Evolutionary conservation across 1,140 invertebrate species (phyloP), one percentile per base, ranked within the genome.

Genomic region (Bombus balteatus): DNA sequence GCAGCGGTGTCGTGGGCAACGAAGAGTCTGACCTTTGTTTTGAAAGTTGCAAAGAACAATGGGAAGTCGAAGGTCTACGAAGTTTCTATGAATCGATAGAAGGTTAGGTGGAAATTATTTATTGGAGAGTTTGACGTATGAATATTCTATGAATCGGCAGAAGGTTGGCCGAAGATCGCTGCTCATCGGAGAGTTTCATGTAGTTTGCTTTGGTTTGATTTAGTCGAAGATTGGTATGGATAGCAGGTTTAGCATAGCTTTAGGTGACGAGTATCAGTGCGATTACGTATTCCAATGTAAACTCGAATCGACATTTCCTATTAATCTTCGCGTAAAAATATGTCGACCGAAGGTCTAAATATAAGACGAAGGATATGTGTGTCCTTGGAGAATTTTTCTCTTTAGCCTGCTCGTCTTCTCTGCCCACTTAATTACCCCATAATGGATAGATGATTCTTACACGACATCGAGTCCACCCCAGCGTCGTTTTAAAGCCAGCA

Each of bases 401-500:
- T 82, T 43, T 34, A 32, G 6, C 37, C 53, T 80, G 10, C 15
- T 47, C 22, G 47, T 70, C 28, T 34, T 37, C 47, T 47, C 25
- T 41, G 76, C 41, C 1, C 77, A 65, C 62, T 62, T 87, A 87
- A 87, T 87, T 87, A 80, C 86, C 53, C 39, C 72, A 76, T 87
- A 87, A 87, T 77, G 81, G 86, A 47, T 75, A 80, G 65, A 76
- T 34, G 86, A 85, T 87, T 87, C 83, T 85, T 81, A 71, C 39
- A 25, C 70, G 70, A 81, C 83, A 28, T 22, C 53, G 37, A 22
- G 75, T 68, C 86, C 72, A 89, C 91, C 86, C 91, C 43, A 72
- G 88, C 92, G 87, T 75, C 88, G 90, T 86, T 92, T 94, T 92
- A 94, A 94, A 95, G 92, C 93, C 91, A 89, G 93, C 93, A 94